These are phyloP conservation scores for Apis florea DNA, from an alignment of 1,140 invertebrate genomes.

Conservation along the genomic window DNA sequence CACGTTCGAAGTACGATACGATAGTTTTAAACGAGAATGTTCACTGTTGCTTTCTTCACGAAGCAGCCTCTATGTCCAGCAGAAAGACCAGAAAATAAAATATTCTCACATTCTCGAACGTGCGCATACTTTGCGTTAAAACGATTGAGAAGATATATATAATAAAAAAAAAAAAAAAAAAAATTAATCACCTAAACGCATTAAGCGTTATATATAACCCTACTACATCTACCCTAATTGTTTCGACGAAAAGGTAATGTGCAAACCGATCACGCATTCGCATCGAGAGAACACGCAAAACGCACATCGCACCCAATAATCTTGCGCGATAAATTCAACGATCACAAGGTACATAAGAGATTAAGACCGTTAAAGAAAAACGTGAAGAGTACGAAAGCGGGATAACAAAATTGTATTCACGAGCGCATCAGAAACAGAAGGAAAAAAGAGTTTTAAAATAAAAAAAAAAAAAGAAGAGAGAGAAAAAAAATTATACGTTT, in stretches of 20 bases:
- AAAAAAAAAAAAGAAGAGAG: background rate
- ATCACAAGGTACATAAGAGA: background rate
- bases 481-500: background rate
- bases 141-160: background rate
- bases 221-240: background rate
- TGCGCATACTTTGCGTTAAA: background rate
- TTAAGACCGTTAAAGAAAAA: background rate
- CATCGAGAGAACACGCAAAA: background rate
- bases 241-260: background rate
- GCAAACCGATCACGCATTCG: background rate
- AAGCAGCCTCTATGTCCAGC: background rate
- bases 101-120: background rate
- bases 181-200: background rate
- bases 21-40: background rate
- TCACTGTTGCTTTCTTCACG: background rate
- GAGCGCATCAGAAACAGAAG: constrained; percentile 1
- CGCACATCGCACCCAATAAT: constrained; percentile 8
- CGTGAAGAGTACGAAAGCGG: constrained; percentile 1
- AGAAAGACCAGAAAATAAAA: background rate
- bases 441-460: background rate
- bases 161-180: background rate
- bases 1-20: constrained; percentile 1
- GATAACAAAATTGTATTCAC: background rate
- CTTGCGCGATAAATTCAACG: background rate
- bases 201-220: background rate